Evolutionary conservation across 2,797 vertebrate genomes (phyloP).

Genomic region (Hydrophis major): DNA sequence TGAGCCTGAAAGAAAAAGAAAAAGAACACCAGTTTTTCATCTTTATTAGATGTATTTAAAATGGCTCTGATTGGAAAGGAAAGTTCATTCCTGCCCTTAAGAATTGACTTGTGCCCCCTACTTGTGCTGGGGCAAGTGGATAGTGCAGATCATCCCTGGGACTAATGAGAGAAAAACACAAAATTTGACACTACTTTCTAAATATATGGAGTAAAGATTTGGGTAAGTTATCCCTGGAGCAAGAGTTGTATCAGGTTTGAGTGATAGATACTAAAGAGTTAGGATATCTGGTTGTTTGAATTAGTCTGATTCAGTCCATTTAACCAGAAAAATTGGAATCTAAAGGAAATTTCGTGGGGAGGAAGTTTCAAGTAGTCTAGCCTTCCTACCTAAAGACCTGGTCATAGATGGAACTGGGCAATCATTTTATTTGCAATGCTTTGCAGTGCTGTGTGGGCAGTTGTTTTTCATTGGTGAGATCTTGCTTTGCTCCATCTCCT

Average conservation of each 20-base stretch:
- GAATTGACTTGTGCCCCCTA: neutral
- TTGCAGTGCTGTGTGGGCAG: neutral
- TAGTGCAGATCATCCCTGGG: neutral
- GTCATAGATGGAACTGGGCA: neutral
- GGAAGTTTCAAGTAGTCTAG: neutral
- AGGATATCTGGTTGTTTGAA: neutral
- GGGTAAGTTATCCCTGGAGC: neutral
- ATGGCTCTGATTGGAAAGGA: neutral
- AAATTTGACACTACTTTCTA: neutral
- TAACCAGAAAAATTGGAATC: neutral
- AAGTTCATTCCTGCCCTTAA: neutral
- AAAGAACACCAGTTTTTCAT: neutral
- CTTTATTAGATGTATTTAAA: neutral
- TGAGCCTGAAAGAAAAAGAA: neutral
- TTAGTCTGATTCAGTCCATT: neutral
- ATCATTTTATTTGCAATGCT: neutral
- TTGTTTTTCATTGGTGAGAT: neutral
- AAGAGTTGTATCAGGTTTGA: neutral
- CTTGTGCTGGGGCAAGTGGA: neutral
- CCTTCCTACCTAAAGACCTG: neutral
- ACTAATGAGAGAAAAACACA: neutral
- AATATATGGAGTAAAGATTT: neutral
- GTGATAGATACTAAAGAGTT: neutral
- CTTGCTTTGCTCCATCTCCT: neutral
- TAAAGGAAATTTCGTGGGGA: neutral